These are phyloP conservation scores for Ephydatia muelleri DNA, from an alignment of 37 sponge, comb jelly and placozoan species.

Conservation along the genomic window DNA sequence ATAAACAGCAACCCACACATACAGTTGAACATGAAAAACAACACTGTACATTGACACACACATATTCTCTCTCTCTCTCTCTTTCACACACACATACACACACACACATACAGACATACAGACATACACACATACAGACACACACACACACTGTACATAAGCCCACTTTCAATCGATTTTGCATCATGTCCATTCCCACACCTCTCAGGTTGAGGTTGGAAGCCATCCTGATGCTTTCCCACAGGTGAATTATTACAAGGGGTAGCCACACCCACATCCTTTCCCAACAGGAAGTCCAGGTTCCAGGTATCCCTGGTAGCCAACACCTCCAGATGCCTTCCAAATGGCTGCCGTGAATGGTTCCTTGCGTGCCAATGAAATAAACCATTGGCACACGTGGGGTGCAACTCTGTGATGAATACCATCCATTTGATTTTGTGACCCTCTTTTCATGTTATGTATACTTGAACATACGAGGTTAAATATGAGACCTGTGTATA, in stretches of 20 bases:
- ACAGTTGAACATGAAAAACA: too few species aligned
- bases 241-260: too few species aligned
- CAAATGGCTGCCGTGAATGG: slow-evolving; percentile 39
- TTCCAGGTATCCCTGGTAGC: slow-evolving; percentile 26
- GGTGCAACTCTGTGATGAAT: slow-evolving; percentile 2
- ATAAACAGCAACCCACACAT: too few species aligned
- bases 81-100: too few species aligned
- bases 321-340: slow-evolving; percentile 34
- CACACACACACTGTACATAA: too few species aligned
- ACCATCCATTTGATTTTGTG: not conserved
- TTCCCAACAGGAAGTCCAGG: slow-evolving; percentile 27
- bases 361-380: slow-evolving; percentile 19
- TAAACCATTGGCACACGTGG: slow-evolving; percentile 56
- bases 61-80: not conserved
- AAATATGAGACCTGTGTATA: too few species aligned
- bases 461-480: too few species aligned
- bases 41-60: too few species aligned
- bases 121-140: not conserved
- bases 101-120: too few species aligned
- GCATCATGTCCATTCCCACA: not conserved
- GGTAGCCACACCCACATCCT: not conserved
- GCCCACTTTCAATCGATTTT: not conserved
- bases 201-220: not conserved
- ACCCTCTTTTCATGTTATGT: too few species aligned
- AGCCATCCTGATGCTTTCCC: not conserved